Conservation (phyloP, 1,140 invertebrate genomes). For the Drosophila arawakana region DNA sequence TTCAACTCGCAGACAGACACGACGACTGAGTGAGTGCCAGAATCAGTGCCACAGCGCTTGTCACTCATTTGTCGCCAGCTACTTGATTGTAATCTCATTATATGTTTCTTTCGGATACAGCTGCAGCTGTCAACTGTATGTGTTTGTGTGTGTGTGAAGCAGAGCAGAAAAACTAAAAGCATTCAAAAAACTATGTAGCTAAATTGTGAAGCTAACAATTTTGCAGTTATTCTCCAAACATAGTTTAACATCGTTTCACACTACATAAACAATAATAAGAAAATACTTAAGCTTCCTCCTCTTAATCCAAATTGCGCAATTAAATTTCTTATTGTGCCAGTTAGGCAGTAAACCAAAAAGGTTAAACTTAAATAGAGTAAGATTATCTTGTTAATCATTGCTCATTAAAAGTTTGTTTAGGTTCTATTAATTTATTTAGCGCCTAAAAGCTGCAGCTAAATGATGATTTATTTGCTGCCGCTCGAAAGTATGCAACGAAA, state of each 20-base stretch:
- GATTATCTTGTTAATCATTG: not conserved
- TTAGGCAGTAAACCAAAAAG: not conserved
- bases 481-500: constrained; percentile 29
- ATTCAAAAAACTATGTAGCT: constrained; percentile 63
- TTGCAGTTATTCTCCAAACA: constrained; percentile 40
- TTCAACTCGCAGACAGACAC: constrained; percentile 5
- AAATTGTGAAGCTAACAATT: constrained; percentile 57
- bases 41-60: constrained; percentile 44
- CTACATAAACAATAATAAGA: constrained; percentile 51
- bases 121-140: constrained; percentile 14
- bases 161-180: constrained; percentile 71
- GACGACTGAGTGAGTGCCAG: constrained; percentile 2
- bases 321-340: constrained; percentile 20
- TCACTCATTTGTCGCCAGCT: constrained; percentile 71
- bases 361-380: not conserved
- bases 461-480: not conserved
- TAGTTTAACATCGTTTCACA: constrained; percentile 66
- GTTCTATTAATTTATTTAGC: not conserved
- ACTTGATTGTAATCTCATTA: constrained; percentile 78
- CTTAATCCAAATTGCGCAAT: constrained; percentile 17
- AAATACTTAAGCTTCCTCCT: constrained; percentile 6
- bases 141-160: constrained; percentile 49
- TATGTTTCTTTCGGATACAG: constrained; percentile 42
- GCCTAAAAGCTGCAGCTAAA: not conserved
- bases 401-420: not conserved